Evolutionary conservation across 2,113 vertebrate genomes (phyloP).

Genomic region (Sylvia atricapilla): DNA sequence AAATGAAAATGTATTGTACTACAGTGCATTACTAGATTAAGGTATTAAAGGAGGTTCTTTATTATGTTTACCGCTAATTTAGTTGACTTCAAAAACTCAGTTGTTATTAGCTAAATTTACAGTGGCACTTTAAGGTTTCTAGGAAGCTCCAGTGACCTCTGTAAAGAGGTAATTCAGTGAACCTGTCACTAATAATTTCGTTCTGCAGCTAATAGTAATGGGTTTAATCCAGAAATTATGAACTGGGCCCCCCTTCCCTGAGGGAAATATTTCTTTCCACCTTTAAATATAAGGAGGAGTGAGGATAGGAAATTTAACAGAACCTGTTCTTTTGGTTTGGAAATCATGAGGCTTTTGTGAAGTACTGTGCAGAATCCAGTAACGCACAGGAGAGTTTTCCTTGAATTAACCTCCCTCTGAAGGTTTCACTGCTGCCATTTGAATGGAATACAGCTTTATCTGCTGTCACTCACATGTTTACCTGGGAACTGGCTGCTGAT

Average conservation of each 20-base stretch:
- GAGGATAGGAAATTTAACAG: not conserved
- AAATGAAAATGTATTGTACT: not conserved
- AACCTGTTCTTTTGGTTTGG: conserved; percentile 15
- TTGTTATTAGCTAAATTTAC: conserved; percentile 59
- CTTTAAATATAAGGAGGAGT: not conserved
- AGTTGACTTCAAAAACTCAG: conserved; percentile 14
- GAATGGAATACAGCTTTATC: not conserved
- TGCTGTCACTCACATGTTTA: not conserved
- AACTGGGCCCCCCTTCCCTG: conserved; percentile 45
- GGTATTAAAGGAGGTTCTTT: conserved; percentile 14
- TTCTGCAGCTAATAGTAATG: conserved; percentile 67
- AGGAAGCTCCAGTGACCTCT: conserved; percentile 68
- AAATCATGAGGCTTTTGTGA: not conserved
- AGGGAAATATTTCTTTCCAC: conserved; percentile 52
- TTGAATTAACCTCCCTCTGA: not conserved
- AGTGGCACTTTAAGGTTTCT: conserved; percentile 54
- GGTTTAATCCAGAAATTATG: conserved; percentile 72
- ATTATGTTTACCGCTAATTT: conserved; percentile 37
- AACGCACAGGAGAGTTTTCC: not conserved
- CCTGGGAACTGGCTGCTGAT: not conserved
- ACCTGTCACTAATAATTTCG: conserved; percentile 79
- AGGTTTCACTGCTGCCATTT: not conserved
- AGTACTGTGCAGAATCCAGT: not conserved
- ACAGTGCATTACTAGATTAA: not conserved
- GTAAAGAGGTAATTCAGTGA: conserved; percentile 73